Base-by-base conservation (phyloP, 2,888 invertebrate genomes). In the Acrocera orbiculus region DNA sequence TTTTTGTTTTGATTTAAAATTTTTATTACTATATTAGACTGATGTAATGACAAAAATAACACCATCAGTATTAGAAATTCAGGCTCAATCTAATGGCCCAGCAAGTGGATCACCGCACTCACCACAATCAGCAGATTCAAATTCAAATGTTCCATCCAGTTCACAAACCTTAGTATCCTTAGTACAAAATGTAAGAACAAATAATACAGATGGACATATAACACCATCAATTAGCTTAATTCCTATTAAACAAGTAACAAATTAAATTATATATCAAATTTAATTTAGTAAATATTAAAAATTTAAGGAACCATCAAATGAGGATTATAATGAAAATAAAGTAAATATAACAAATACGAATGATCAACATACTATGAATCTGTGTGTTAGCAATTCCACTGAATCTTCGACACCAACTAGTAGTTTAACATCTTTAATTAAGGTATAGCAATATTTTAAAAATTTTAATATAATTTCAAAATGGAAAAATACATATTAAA, bases 171-270 rank as follows among this genome's bases (percentile, higher is more conserved):
- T 41, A 26, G 30, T 35, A 20, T 35, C 38, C 20, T 28, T 37
- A 38, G 38, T 41, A 36, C 44, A 44, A 39, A 43, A 35, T 29
- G 34, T 40, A 11, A 48, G 49, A 16, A 52, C 49, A 39, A 56
- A 51, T 36, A 56, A 56, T 43, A 50, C 51, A 35, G 61, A 61
- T 39, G 56, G 57, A 42, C 64, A 65, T 46, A 82, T 83, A 52
- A 82, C 82, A 47, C 83, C 83, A 15, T 83, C 82, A 42, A 83
- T 85, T 48, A 82, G 82, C 25, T 64, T 85, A 34, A 83, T 85
- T 63, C 83, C 83, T 38, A 83, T 85, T 44, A 83, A 85, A 59
- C 80, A 79, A 67, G 71, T 69, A 51, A 51, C 15, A 6, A 6
- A n/a, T 3, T 7, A 26, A n/a, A 25, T 30, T 22, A 31, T 5